A percentile compares a stretch with the other conserved stretches of the same genome.
phyloP scores from a whole-genome alignment of 2,888 invertebrate species.

The Xestoiulus laeticollis region DNA sequence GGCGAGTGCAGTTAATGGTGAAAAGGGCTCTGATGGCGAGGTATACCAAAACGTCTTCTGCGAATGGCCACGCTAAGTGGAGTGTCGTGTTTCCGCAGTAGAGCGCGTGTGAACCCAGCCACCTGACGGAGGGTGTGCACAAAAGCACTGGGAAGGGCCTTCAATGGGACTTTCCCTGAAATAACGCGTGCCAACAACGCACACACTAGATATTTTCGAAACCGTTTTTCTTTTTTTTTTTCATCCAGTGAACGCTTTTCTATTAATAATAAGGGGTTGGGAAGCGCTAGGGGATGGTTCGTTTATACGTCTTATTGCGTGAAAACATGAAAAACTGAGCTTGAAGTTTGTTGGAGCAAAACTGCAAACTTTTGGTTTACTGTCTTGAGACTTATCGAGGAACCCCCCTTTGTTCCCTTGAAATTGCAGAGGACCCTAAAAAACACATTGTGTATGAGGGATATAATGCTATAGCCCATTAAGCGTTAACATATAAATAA shows the following conservation, averaged over 20 bases:
- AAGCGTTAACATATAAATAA: too few species aligned
- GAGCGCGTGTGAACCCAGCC: slow-evolving; percentile 40
- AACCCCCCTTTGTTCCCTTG: too few species aligned
- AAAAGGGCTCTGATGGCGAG: slow-evolving; percentile 8
- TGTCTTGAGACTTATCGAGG: too few species aligned
- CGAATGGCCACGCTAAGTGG: slow-evolving; percentile 28
- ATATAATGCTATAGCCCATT: too few species aligned
- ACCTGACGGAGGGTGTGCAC: slow-evolving; percentile 39
- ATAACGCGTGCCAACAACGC: neutral
- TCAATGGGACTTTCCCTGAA: slow-evolving; percentile 5
- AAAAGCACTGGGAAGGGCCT: neutral
- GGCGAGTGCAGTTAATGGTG: slow-evolving; percentile 6
- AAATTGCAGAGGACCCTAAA: too few species aligned
- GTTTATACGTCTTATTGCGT: neutral
- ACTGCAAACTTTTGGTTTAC: too few species aligned
- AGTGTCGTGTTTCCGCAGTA: slow-evolving; percentile 44
- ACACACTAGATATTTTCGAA: neutral
- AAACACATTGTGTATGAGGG: too few species aligned
- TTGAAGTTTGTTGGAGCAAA: too few species aligned
- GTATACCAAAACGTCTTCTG: neutral
- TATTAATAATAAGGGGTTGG: slow-evolving; percentile 18
- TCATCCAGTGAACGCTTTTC: neutral
- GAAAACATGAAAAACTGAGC: neutral
- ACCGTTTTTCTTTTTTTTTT: neutral
- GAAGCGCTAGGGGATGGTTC: neutral